A percentile compares a stretch with the other conserved stretches of the same genome.
Evolutionary conservation across 2,113 vertebrate genomes (phyloP).

Genomic region (Mormyrus iriodes): DNA sequence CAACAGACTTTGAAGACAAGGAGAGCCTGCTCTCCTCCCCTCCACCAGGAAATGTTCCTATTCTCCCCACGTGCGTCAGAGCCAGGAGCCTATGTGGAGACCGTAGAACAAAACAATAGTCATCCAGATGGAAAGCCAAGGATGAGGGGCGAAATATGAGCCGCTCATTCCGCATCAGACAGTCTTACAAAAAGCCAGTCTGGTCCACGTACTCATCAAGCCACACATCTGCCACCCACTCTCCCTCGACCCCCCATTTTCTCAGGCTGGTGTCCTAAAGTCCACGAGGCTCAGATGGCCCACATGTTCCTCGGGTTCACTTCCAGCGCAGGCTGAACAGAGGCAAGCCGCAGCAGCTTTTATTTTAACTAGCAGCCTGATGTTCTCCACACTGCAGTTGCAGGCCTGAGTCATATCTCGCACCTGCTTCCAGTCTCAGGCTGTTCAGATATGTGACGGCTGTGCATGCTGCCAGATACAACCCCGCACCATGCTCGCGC

Average conservation of each 20-base stretch:
- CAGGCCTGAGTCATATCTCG: not conserved
- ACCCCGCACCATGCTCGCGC: not conserved
- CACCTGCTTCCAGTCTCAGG: slow-evolving; percentile 1
- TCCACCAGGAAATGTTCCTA: not conserved
- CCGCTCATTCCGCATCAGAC: not conserved
- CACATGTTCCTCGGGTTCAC: not conserved
- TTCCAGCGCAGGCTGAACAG: not conserved
- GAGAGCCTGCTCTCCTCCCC: not conserved
- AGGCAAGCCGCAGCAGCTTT: not conserved
- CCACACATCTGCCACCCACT: not conserved
- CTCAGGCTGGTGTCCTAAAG: not conserved
- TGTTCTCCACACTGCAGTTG: not conserved
- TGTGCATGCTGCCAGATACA: not conserved
- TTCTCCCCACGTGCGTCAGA: not conserved
- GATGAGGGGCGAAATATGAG: not conserved
- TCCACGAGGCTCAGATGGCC: not conserved
- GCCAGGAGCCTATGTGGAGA: not conserved
- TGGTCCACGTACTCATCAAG: not conserved
- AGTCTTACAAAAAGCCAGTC: not conserved
- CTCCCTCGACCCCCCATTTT: not conserved
- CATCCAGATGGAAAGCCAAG: not conserved
- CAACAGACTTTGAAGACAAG: not conserved
- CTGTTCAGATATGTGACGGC: not conserved
- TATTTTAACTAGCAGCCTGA: not conserved
- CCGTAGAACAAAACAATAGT: not conserved